Percentiles rank a stretch among this genome's conserved stretches.
phyloP scores from a whole-genome alignment of 2,113 vertebrate species.

The Tychaedon coryphoeus region DNA sequence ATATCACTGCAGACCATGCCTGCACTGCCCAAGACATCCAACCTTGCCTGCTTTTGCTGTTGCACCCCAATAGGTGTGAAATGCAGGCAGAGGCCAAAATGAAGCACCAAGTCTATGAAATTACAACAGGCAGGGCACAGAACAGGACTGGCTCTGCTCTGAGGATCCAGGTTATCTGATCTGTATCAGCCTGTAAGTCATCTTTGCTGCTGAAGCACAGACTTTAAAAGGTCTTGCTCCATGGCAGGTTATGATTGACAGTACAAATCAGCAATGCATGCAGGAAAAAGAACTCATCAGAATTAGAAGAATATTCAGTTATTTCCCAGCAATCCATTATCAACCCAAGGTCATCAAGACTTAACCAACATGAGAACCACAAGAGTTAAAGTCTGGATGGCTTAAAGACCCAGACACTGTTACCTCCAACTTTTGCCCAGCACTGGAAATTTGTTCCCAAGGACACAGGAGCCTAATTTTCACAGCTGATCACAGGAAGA shows the following conservation, averaged over 20 bases:
- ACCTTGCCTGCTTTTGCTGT: background rate
- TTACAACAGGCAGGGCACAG: background rate
- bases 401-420: background rate
- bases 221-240: background rate
- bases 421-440: background rate
- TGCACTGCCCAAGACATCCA: background rate
- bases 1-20: background rate
- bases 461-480: background rate
- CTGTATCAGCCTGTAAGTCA: background rate
- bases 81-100: background rate
- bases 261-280: background rate
- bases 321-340: background rate
- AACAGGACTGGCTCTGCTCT: background rate
- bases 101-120: background rate
- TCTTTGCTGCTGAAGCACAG: background rate
- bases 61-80: background rate
- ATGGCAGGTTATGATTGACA: background rate
- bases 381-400: background rate
- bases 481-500: background rate
- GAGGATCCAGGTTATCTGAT: background rate
- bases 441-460: background rate
- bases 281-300: background rate
- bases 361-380: background rate
- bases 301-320: background rate
- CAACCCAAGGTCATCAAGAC: background rate